Evolutionary conservation across 2,888 invertebrate species (phyloP).

Genomic region (Pristionchus maxplancki): DNA sequence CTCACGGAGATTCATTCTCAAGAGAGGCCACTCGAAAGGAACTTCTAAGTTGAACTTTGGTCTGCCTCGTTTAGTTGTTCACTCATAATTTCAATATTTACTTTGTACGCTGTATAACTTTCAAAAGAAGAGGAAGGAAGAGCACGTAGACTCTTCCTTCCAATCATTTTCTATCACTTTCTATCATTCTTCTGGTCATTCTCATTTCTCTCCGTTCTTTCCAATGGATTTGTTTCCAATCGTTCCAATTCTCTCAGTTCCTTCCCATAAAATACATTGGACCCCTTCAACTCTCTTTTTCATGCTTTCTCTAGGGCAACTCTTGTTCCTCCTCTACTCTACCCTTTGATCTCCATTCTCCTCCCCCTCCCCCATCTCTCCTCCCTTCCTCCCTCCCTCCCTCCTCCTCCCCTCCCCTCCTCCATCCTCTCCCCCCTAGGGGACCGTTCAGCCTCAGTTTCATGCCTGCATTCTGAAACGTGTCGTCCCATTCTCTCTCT

Average conservation of each 20-base stretch:
- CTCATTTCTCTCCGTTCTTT: background rate
- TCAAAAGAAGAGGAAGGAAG: background rate
- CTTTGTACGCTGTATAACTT: background rate
- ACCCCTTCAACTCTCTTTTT: slow-evolving; percentile 34
- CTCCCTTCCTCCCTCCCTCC: background rate
- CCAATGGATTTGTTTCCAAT: background rate
- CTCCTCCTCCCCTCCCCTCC: background rate
- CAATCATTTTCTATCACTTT: slow-evolving; percentile 5
- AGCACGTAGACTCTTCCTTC: background rate
- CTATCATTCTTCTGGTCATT: slow-evolving; percentile 11
- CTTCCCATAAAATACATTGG: slow-evolving; percentile 12
- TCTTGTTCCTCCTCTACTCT: slow-evolving; percentile 37
- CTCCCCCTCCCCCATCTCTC: background rate
- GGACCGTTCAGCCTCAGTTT: background rate
- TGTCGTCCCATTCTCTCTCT: slow-evolving; percentile 4
- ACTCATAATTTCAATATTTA: background rate
- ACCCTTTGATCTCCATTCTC: slow-evolving; percentile 1
- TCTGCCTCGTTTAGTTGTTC: background rate
- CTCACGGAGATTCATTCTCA: background rate
- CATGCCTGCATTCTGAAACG: slow-evolving; percentile 41
- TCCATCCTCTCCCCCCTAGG: background rate
- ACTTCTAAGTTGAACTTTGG: background rate
- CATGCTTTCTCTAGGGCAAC: slow-evolving; percentile 26
- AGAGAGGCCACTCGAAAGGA: background rate
- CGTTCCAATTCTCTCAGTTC: slow-evolving; percentile 3